Conservation (phyloP, 2,888 invertebrate genomes). For the Drosophila picticornis region DNA sequence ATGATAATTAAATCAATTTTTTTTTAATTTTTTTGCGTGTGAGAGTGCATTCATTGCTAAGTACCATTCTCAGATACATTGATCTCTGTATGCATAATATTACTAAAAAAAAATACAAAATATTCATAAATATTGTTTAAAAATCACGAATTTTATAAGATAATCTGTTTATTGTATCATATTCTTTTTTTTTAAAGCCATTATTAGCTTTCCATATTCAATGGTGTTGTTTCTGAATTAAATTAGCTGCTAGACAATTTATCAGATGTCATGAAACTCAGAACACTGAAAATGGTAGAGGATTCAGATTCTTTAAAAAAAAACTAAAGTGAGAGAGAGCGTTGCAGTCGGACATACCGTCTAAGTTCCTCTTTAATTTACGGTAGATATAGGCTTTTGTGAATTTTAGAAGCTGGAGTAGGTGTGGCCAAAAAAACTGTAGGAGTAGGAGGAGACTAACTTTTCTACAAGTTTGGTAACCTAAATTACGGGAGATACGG, state of each 20-base stretch:
- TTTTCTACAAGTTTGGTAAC: no score
- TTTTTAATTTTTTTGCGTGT: background rate
- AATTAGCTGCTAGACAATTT: background rate
- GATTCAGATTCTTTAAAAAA: background rate
- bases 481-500: no score
- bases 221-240: background rate
- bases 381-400: no score
- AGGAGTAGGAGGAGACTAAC: no score
- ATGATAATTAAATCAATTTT: no score
- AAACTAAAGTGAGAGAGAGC: no score
- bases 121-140: background rate
- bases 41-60: slow-evolving; percentile 29
- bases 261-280: background rate
- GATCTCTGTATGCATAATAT: background rate
- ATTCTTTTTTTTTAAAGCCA: background rate
- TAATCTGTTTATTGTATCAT: background rate
- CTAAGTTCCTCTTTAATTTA: no score
- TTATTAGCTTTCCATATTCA: background rate
- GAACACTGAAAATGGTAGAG: background rate
- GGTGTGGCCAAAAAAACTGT: no score
- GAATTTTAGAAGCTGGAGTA: no score
- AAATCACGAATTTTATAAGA: background rate
- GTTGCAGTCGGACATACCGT: no score
- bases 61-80: slow-evolving; percentile 4
- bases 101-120: background rate